Evolutionary conservation across 2,888 invertebrate species (phyloP), one percentile per base, ranked within the genome.

Genomic region (Perdita meconis): DNA sequence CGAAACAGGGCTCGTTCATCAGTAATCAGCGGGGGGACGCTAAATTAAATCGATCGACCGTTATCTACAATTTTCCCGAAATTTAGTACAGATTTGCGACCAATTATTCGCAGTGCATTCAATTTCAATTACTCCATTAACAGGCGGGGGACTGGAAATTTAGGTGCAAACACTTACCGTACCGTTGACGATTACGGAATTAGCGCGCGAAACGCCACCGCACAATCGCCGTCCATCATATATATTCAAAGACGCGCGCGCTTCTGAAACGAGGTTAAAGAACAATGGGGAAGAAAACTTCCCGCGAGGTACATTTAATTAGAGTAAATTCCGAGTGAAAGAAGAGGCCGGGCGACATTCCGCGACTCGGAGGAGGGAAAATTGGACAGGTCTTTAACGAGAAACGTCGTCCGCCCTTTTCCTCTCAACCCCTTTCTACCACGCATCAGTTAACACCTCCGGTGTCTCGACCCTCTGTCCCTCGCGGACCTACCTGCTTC

Each of bases 371-470:
- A 22, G 50, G 72, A 55, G 71, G 59, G 57, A 77, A 55, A 68
- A 77, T 79, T 57, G 68, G 74, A 78, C 78, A 64, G 80, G 70
- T 73, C 61, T 71, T 76, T 85, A 83, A 85, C 71, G 76, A 80
- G 78, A 76, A 81, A 72, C 65, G 61, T 63, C 69, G 68, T 69
- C 65, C 22, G 44, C 57, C 67, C 56, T 68, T 65, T 76, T 30
- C 47, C 26, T 34, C n/a, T 12, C 51, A 22, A 40, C 57, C 56
- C 26, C 47, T 50, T 60, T 13, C 55, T 22, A 40, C 51, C 42
- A 5, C 47, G 2, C 51, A 53, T 56, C 66, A 4, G 56, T 56
- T 76, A 55, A 73, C 68, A 36, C 64, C 40, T n/a, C 26, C 22
- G n/a, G n/a, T 40, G 34, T 22, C 8, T 50, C 26, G 26, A 13